Conservation (phyloP, 1,140 invertebrate species). For the Hestina assimilis region DNA sequence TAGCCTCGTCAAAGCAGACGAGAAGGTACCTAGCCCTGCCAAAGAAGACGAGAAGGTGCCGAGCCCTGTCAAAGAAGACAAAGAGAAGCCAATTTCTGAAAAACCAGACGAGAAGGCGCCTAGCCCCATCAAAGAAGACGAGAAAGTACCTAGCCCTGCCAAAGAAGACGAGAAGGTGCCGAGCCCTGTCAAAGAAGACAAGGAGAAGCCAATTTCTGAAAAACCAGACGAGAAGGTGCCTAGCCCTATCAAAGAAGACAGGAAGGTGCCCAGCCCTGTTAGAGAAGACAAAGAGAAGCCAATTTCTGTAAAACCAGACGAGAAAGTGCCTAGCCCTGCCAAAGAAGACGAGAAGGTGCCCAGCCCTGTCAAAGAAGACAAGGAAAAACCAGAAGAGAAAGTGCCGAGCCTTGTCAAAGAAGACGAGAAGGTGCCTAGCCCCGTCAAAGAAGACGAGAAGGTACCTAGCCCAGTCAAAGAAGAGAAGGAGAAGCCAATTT, state of each 20-base stretch:
- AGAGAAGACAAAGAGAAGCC: too few species aligned
- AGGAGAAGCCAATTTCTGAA: too few species aligned
- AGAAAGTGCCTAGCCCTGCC: conserved; percentile 13
- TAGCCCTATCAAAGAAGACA: neutral
- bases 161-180: conserved; percentile 8
- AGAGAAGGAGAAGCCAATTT: too few species aligned
- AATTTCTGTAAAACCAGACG: too few species aligned
- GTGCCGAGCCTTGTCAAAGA: too few species aligned
- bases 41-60: too few species aligned
- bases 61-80: neutral
- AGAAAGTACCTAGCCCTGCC: neutral
- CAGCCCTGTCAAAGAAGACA: neutral
- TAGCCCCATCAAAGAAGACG: neutral
- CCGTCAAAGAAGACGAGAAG: conserved; percentile 13
- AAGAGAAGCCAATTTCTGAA: neutral
- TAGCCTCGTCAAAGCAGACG: neutral
- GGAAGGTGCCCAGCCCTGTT: conserved; percentile 13
- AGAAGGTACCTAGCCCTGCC: conserved; percentile 1
- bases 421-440: conserved; percentile 17
- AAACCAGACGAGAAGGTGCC: too few species aligned
- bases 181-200: conserved; percentile 9
- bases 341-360: conserved; percentile 12
- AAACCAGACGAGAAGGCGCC: neutral
- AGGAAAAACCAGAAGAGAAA: too few species aligned
- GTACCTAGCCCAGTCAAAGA: conserved; percentile 12